These are phyloP conservation scores for Planococcus citri DNA, from an alignment of 1,140 invertebrate genomes.

Conservation along the genomic window DNA sequence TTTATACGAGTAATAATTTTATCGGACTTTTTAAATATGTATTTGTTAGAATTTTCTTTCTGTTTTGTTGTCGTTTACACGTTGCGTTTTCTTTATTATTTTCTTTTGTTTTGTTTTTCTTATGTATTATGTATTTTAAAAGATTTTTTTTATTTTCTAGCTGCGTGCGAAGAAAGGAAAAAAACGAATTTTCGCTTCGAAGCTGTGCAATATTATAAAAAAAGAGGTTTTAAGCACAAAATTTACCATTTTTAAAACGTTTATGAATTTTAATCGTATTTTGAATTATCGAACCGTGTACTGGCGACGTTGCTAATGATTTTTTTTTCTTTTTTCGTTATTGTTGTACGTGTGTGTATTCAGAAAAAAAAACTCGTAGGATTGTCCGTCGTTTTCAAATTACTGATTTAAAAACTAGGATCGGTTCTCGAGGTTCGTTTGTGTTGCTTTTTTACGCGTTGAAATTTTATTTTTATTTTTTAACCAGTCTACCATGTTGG, in stretches of 20 bases:
- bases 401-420: no score
- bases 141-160: constrained; percentile 1
- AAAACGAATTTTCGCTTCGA: not conserved
- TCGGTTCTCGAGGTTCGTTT: not conserved
- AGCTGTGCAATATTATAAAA: not conserved
- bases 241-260: not conserved
- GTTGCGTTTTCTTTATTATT: not conserved
- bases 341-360: not conserved
- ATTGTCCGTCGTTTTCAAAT: no score
- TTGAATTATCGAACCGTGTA: no score
- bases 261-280: not conserved
- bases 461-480: not conserved
- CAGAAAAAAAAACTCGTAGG: no score
- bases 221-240: not conserved
- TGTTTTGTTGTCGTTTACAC: not conserved
- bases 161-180: not conserved
- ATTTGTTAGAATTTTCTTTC: constrained; percentile 6
- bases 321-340: not conserved
- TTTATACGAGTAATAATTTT: constrained; percentile 9
- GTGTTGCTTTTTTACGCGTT: not conserved
- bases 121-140: not conserved
- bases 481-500: no score
- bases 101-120: not conserved
- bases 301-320: not conserved
- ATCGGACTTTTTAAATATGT: not conserved